Conservation (phyloP, 2,113 vertebrate genomes). For the Nycticryphes semicollaris region DNA sequence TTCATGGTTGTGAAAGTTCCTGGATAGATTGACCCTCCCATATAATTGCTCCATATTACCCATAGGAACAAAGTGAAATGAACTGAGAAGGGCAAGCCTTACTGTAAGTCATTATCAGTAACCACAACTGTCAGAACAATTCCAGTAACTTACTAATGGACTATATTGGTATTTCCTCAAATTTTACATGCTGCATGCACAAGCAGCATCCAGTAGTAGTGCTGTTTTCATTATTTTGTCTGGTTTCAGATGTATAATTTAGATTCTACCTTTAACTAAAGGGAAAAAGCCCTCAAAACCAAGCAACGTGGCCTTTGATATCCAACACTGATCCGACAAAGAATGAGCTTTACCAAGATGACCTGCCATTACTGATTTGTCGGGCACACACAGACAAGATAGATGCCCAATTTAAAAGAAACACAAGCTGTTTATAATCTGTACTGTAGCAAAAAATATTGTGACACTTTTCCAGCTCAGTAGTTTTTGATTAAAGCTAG, state of each 20-base stretch:
- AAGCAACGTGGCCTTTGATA: background rate
- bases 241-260: background rate
- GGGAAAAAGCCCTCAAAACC: background rate
- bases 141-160: constrained; percentile 78
- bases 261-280: background rate
- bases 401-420: background rate
- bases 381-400: background rate
- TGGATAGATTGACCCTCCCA: background rate
- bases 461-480: background rate
- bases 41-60: constrained; percentile 58
- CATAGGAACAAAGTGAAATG: constrained; percentile 36
- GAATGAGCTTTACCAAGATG: background rate
- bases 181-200: background rate
- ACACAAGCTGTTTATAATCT: background rate
- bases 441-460: background rate
- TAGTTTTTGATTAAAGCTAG: background rate
- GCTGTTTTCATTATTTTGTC: background rate
- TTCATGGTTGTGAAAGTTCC: background rate
- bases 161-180: constrained; percentile 26
- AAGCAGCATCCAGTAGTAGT: background rate
- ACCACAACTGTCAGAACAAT: constrained; percentile 72
- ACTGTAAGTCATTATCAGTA: constrained; percentile 72
- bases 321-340: background rate
- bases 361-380: background rate
- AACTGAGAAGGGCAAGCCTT: constrained; percentile 45